phyloP scores from a whole-genome alignment of 2,888 invertebrate species.

The Caenorhabditis virilis region DNA sequence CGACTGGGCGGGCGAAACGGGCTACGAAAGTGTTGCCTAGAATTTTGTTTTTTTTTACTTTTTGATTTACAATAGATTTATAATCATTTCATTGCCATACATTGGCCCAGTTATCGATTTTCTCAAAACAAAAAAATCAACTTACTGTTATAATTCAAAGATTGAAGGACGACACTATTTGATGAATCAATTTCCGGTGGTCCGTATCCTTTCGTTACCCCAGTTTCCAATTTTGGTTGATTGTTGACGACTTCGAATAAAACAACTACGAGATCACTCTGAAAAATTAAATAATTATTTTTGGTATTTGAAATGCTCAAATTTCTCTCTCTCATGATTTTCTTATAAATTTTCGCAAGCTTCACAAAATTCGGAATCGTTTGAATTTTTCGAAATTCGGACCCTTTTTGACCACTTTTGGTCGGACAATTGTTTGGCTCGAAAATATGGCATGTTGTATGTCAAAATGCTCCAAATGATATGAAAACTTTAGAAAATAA shows the following conservation, averaged over 20 bases:
- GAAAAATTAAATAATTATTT: not conserved
- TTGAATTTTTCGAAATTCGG: not conserved
- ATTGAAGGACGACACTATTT: conserved; percentile 31
- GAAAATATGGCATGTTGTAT: too few relatives aligned
- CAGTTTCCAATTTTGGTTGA: conserved; percentile 33
- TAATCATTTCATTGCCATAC: too few relatives aligned
- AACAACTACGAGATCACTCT: conserved; percentile 41
- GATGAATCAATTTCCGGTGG: conserved; percentile 37
- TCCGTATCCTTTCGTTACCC: conserved; percentile 38
- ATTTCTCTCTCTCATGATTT: not conserved
- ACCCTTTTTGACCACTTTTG: too few relatives aligned
- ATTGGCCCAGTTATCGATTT: not conserved
- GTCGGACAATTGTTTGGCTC: too few relatives aligned
- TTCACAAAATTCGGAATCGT: not conserved
- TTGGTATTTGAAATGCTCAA: not conserved
- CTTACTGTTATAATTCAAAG: conserved; percentile 43
- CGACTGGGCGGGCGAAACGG: conserved; percentile 41
- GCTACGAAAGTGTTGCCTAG: conserved; percentile 42
- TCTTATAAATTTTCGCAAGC: not conserved
- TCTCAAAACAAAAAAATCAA: conserved; percentile 2
- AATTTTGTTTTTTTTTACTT: conserved; percentile 3
- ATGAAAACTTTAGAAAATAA: too few relatives aligned
- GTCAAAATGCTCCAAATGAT: too few relatives aligned
- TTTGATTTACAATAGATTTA: not conserved
- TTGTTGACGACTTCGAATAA: conserved; percentile 36